phyloP scores from a whole-genome alignment of 2,113 vertebrate genomes.

The pig (Sus scrofa) region DNA sequence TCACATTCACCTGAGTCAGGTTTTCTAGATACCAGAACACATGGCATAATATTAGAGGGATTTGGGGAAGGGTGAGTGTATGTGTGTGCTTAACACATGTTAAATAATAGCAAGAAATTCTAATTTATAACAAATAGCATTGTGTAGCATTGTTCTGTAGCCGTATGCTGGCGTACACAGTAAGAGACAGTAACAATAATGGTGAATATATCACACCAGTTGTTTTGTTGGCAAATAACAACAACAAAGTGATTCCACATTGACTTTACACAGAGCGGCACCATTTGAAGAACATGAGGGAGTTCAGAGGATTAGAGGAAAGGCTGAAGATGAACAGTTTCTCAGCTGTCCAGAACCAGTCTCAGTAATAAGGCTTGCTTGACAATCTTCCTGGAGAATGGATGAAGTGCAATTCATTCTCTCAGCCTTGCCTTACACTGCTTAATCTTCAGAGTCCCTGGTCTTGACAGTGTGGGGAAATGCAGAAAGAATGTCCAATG shows the following conservation, averaged over 20 bases:
- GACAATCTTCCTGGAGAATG: neutral
- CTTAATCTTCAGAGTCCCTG: neutral
- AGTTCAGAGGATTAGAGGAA: no score
- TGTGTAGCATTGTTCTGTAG: neutral
- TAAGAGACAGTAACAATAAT: neutral
- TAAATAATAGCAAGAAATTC: slow-evolving; percentile 26
- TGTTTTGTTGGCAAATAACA: neutral
- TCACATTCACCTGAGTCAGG: neutral
- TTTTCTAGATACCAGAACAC: neutral
- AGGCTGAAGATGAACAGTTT: neutral
- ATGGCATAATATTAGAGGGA: neutral
- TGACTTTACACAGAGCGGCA: neutral
- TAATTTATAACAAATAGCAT: neutral
- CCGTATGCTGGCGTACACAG: no score
- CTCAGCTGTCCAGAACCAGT: neutral
- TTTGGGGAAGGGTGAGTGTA: neutral
- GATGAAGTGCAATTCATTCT: neutral
- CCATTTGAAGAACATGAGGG: neutral
- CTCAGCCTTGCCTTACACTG: neutral
- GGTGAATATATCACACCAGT: neutral
- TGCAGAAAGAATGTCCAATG: neutral
- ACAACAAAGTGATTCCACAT: neutral
- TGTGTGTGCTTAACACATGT: neutral
- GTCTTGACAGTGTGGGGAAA: neutral
- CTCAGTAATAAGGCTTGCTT: neutral